Conservation (phyloP, 2,888 invertebrate genomes). For the Ernsta delagoae region DNA sequence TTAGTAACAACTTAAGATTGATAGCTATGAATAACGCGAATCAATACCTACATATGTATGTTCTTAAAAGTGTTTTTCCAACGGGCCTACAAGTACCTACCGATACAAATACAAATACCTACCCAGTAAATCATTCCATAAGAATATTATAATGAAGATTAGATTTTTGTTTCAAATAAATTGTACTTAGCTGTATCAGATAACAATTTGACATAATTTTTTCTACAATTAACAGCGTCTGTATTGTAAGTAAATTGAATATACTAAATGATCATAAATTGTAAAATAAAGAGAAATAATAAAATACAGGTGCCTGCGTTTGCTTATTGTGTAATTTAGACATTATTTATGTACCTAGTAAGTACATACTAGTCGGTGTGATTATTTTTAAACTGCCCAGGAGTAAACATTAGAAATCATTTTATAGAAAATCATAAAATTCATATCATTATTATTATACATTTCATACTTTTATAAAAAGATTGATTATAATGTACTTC, state of each 20-base stretch:
- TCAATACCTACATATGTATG: too few relatives aligned
- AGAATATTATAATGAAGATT: too few relatives aligned
- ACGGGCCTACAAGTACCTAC: not conserved
- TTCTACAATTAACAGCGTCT: not conserved
- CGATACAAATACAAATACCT: too few relatives aligned
- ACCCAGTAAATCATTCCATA: too few relatives aligned
- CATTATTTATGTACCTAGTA: slow-evolving; percentile 41
- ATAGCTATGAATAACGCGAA: too few relatives aligned
- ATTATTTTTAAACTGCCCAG: slow-evolving; percentile 43
- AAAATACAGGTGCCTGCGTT: slow-evolving; percentile 43
- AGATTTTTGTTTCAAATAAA: not conserved
- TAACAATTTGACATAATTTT: too few relatives aligned
- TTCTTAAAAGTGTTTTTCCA: too few relatives aligned
- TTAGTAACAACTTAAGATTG: too few relatives aligned
- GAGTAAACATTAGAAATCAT: slow-evolving; percentile 8
- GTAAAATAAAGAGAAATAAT: slow-evolving; percentile 21
- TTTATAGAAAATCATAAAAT: slow-evolving; percentile 3
- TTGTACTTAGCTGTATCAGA: too few relatives aligned
- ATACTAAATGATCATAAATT: not conserved
- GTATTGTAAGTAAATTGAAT: not conserved
- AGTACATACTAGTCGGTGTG: slow-evolving; percentile 48
- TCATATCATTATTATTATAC: slow-evolving; percentile 26
- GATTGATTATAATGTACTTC: slow-evolving; percentile 20
- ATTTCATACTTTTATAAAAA: slow-evolving; percentile 33
- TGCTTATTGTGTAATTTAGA: slow-evolving; percentile 47